Evolutionary conservation across 1,140 invertebrate genomes (phyloP).

Genomic region (Dendrolimus punctatus): DNA sequence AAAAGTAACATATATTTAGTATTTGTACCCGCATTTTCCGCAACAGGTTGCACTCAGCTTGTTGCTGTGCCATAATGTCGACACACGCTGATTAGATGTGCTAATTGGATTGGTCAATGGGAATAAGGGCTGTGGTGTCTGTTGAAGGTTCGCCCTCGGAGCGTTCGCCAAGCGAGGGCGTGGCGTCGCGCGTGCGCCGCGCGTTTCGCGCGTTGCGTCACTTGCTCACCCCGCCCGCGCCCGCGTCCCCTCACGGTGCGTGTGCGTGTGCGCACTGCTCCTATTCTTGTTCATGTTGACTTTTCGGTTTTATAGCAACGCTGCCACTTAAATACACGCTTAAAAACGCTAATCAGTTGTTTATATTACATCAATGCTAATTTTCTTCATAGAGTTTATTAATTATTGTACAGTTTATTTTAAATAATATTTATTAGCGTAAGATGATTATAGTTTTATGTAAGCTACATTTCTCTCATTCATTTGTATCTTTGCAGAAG

Average conservation of each 20-base stretch:
- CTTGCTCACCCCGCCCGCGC: constrained; percentile 39
- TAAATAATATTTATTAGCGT: too few relatives aligned
- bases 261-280: constrained; percentile 41
- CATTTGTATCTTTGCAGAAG: constrained; percentile 6
- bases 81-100: too few relatives aligned
- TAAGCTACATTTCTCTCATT: too few relatives aligned
- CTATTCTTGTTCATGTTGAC: constrained; percentile 1
- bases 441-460: too few relatives aligned
- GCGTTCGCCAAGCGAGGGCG: constrained; percentile 23
- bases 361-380: too few relatives aligned
- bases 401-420: too few relatives aligned
- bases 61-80: too few relatives aligned
- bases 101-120: too few relatives aligned
- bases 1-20: too few relatives aligned
- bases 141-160: constrained; percentile 30
- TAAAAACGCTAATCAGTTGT: background rate
- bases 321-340: background rate
- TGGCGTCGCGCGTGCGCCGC: constrained; percentile 51
- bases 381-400: too few relatives aligned
- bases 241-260: constrained; percentile 11
- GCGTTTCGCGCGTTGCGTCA: constrained; percentile 57
- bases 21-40: too few relatives aligned
- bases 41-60: too few relatives aligned
- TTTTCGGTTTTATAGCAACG: constrained; percentile 1
- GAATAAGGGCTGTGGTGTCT: constrained; percentile 16